A percentile compares a stretch with the other conserved stretches of the same genome.
phyloP scores from a whole-genome alignment of 1,140 invertebrate genomes.

The Rhopalosiphum padi region DNA sequence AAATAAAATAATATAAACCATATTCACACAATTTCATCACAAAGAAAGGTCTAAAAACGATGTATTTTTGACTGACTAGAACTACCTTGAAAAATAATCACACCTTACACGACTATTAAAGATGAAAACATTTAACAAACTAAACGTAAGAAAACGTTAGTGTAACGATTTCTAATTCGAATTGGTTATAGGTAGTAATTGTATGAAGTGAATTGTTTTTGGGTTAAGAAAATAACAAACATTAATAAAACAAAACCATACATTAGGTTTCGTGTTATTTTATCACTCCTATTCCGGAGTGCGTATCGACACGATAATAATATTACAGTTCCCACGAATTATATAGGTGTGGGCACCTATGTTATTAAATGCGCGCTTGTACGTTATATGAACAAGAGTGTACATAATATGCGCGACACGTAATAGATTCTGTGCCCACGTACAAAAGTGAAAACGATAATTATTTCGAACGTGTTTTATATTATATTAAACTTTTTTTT shows the following conservation, averaged over 20 bases:
- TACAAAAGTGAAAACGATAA: constrained; percentile 4
- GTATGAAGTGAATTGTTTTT: neutral
- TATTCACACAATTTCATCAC: neutral
- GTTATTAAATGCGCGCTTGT: neutral
- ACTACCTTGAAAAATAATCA: neutral
- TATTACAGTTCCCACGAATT: neutral
- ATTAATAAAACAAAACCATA: neutral
- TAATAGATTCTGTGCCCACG: constrained; percentile 10
- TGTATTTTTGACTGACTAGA: neutral
- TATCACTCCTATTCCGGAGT: neutral
- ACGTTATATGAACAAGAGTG: neutral
- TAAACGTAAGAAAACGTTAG: neutral
- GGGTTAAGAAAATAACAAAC: neutral
- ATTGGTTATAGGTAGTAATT: neutral
- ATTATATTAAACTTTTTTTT: neutral
- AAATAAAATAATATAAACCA: neutral
- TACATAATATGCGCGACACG: neutral
- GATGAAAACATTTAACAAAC: neutral
- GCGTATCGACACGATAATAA: neutral
- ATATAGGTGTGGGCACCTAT: constrained; percentile 8
- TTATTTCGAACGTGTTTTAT: neutral
- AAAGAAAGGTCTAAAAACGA: neutral
- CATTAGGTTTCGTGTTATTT: neutral
- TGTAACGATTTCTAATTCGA: neutral
- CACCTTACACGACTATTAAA: neutral